These are phyloP conservation scores for Phalacrocorax aristotelis DNA, from an alignment of 2,113 vertebrate genomes.

Conservation along the genomic window DNA sequence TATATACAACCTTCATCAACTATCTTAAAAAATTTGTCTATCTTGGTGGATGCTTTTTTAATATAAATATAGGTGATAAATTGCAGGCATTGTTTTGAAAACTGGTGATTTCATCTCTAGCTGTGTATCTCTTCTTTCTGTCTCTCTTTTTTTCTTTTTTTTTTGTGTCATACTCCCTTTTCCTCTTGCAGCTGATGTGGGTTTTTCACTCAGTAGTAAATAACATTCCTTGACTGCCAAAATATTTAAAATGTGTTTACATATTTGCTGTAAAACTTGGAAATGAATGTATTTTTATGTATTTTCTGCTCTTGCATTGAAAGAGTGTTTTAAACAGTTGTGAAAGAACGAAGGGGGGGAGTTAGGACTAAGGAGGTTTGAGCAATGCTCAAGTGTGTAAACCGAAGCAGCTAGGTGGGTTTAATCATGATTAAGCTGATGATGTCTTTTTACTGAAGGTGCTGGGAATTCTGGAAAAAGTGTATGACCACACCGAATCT, in stretches of 20 bases:
- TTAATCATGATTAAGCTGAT: background rate
- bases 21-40: background rate
- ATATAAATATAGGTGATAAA: background rate
- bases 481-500: background rate
- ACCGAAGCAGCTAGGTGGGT: background rate
- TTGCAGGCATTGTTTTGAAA: background rate
- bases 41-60: background rate
- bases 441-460: background rate
- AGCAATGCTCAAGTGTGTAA: background rate
- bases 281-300: background rate
- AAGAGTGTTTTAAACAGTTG: background rate
- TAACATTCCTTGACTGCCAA: background rate
- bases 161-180: background rate
- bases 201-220: background rate
- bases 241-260: background rate
- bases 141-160: no score
- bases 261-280: background rate
- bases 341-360: background rate
- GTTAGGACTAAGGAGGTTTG: background rate
- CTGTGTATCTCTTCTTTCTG: accelerated
- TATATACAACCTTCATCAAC: background rate
- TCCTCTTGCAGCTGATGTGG: background rate
- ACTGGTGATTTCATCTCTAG: background rate
- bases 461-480: background rate
- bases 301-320: background rate